Evolutionary conservation across 92 coral and sea anemone species (phyloP), one percentile per base, ranked within the genome.

Genomic region (Muricea muricata): DNA sequence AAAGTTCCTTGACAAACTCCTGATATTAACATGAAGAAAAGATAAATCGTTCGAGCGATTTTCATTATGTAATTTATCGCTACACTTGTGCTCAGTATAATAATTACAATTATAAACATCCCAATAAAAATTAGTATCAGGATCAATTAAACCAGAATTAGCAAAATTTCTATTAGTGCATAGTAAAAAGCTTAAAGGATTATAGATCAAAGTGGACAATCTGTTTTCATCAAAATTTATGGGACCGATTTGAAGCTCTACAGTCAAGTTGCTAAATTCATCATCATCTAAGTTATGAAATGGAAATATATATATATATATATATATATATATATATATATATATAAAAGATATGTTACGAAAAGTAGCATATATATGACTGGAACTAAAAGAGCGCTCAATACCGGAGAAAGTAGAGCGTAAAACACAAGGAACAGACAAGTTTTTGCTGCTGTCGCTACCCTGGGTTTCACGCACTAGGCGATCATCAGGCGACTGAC

Each of bases 281-380:
- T 0, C 34, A 73, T 73, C 60, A 73, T 41, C 79, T 24, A 73
- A 21, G 25, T 73, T 18, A 41, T 46, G 34, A 73, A 73, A 73
- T 15, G 79, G 79, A 0, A 73, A 39, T 32, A 26, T 26, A 29
- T 29, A n/a, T n/a, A n/a, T n/a, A n/a, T n/a, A n/a, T n/a, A n/a
- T n/a, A n/a, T n/a, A n/a, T n/a, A n/a, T n/a, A n/a, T n/a, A n/a
- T n/a, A n/a, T n/a, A n/a, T n/a, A n/a, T n/a, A n/a, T n/a, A n/a
- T n/a, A n/a, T n/a, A n/a, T n/a, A n/a, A n/a, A n/a, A n/a, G n/a
- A n/a, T n/a, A n/a, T n/a, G n/a, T n/a, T n/a, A n/a, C n/a, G n/a
- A n/a, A n/a, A n/a, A n/a, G n/a, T n/a, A n/a, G n/a, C n/a, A n/a
- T n/a, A n/a, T n/a, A n/a, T n/a, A n/a, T n/a, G n/a, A n/a, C n/a